Conservation (phyloP, 2,888 invertebrate species). For the Calliscelio sp. region DNA sequence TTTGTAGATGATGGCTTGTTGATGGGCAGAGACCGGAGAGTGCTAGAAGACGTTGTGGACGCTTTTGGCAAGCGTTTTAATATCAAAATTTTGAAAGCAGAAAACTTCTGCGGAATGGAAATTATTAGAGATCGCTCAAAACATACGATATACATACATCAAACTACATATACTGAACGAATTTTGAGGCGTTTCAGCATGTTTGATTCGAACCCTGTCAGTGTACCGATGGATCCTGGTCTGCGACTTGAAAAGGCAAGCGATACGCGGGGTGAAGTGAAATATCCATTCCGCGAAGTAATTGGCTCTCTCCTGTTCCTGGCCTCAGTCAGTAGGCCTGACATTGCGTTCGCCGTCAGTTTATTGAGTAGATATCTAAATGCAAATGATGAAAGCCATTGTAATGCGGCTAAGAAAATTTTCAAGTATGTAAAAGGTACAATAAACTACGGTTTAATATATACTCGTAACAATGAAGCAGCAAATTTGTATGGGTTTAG, state of each 20-base stretch:
- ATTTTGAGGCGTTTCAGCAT: constrained; percentile 56
- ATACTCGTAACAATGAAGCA: background rate
- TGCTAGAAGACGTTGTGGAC: too few species aligned
- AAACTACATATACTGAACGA: constrained; percentile 49
- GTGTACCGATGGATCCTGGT: background rate
- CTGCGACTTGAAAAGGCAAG: background rate
- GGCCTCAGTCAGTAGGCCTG: constrained; percentile 40
- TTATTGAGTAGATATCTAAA: constrained; percentile 20
- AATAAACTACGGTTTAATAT: constrained; percentile 8
- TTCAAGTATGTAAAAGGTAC: constrained; percentile 12
- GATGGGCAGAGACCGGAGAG: too few species aligned
- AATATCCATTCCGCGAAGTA: constrained; percentile 53
- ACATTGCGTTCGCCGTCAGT: constrained; percentile 12
- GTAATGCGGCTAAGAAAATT: constrained; percentile 7
- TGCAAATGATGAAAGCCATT: background rate
- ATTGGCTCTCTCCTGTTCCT: constrained; percentile 46
- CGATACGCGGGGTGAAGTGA: background rate
- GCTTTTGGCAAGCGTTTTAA: constrained; percentile 38
- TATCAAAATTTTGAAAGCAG: constrained; percentile 40
- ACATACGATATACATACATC: constrained; percentile 63
- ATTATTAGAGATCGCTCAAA: constrained; percentile 51
- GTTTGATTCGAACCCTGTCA: constrained; percentile 43
- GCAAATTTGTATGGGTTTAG: background rate
- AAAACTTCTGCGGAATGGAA: constrained; percentile 71
- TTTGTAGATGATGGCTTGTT: too few species aligned